These are phyloP conservation scores for Callimorpha dominula DNA, from an alignment of 2,888 invertebrate genomes.

Conservation along the genomic window DNA sequence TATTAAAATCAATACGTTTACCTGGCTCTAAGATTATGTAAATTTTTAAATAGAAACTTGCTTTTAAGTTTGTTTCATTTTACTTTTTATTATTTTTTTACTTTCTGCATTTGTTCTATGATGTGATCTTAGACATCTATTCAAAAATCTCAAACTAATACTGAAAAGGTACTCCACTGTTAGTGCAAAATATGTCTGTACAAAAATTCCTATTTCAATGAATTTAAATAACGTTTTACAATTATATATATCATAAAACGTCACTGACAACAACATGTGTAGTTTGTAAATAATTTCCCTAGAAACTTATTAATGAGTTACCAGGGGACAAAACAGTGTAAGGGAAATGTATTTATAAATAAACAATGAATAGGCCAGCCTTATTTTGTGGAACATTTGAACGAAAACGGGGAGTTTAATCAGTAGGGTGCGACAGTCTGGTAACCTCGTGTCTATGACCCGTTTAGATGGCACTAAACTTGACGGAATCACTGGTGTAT, in stretches of 20 bases:
- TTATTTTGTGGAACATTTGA: constrained; percentile 56
- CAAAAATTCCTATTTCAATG: no score
- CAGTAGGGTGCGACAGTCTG: constrained; percentile 68
- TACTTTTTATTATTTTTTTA: no score
- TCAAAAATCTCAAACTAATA: background rate
- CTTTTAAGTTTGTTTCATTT: no score
- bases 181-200: background rate
- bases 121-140: no score
- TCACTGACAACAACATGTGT: background rate
- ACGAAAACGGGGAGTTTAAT: constrained; percentile 58
- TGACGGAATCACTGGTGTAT: constrained; percentile 6
- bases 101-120: no score
- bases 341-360: constrained; percentile 7
- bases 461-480: constrained; percentile 39
- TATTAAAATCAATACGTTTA: no score
- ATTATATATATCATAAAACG: no score
- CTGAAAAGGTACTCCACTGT: background rate
- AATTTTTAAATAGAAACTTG: no score
- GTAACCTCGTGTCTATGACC: constrained; percentile 53
- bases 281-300: background rate
- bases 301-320: background rate
- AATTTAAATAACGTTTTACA: no score
- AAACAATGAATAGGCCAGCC: constrained; percentile 19
- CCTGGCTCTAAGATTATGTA: no score
- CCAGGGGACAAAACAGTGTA: background rate